Conservation (phyloP, 1,140 invertebrate genomes). For the Platyura marginata region DNA sequence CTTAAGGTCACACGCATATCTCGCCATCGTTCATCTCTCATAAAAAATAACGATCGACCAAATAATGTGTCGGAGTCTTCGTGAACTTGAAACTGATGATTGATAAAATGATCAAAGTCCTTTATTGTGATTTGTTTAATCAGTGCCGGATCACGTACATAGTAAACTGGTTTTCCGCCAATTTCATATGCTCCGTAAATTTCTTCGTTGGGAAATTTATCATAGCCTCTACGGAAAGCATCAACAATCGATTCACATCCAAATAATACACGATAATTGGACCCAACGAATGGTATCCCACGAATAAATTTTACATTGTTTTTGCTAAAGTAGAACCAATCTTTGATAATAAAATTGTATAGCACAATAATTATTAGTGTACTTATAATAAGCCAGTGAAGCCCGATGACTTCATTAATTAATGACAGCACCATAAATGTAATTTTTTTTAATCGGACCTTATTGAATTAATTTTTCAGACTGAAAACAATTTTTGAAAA, state of each 20-base stretch:
- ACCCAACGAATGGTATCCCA: neutral
- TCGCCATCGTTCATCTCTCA: too few relatives aligned
- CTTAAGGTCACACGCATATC: too few relatives aligned
- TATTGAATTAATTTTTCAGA: too few relatives aligned
- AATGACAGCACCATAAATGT: too few relatives aligned
- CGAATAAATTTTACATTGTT: neutral
- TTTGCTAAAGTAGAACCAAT: neutral
- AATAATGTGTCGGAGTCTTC: neutral
- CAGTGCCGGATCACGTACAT: constrained; percentile 19
- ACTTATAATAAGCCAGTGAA: too few relatives aligned
- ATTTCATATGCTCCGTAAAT: constrained; percentile 5
- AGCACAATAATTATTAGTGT: too few relatives aligned
- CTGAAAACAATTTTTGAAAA: too few relatives aligned
- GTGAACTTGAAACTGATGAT: constrained; percentile 14
- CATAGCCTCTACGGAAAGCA: neutral
- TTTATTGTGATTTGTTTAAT: constrained; percentile 31
- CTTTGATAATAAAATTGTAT: too few relatives aligned
- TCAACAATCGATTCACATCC: neutral
- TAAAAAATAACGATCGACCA: neutral
- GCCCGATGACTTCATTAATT: too few relatives aligned
- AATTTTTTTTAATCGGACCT: too few relatives aligned
- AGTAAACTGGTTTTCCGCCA: neutral
- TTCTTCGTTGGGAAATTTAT: neutral
- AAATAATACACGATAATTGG: neutral
- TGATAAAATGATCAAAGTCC: constrained; percentile 23